Conservation (phyloP, 2,113 vertebrate genomes). For the Gambusia affinis region DNA sequence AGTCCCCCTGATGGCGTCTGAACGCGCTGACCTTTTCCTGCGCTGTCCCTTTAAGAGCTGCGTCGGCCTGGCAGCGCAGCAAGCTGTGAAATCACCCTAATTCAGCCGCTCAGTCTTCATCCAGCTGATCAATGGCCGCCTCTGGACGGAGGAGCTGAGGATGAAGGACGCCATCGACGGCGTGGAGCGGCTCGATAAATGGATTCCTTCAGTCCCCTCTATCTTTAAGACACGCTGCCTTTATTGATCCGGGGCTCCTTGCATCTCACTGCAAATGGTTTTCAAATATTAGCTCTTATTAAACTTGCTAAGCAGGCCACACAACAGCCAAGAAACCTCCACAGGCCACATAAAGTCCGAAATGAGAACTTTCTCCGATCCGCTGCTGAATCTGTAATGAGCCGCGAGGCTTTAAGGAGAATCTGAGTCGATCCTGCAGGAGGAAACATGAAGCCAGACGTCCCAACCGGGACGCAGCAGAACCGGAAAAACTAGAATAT, state of each 20-base stretch:
- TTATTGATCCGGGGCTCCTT: slow-evolving; percentile 53
- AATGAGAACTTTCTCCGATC: slow-evolving; percentile 1
- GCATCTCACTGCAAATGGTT: slow-evolving; percentile 33
- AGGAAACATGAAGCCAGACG: neutral
- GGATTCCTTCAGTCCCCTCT: slow-evolving; percentile 44
- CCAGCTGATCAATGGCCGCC: slow-evolving; percentile 61
- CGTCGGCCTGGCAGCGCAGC: slow-evolving; percentile 39
- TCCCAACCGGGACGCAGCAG: neutral
- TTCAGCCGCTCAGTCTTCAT: slow-evolving; percentile 46
- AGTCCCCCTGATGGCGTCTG: too few relatives aligned
- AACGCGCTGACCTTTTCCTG: neutral
- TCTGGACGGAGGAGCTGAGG: slow-evolving; percentile 6
- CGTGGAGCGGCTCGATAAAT: slow-evolving; percentile 49
- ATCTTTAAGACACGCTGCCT: slow-evolving; percentile 41
- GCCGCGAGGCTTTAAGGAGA: neutral
- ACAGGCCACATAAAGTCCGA: slow-evolving; percentile 9
- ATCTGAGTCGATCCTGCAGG: neutral
- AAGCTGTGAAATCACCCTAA: slow-evolving; percentile 60
- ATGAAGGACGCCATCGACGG: slow-evolving; percentile 36
- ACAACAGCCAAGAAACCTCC: slow-evolving; percentile 7
- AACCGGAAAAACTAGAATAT: too few relatives aligned
- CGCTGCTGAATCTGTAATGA: slow-evolving; percentile 29
- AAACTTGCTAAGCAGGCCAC: slow-evolving; percentile 47
- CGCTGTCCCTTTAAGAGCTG: slow-evolving; percentile 17
- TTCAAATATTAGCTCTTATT: slow-evolving; percentile 51